Evolutionary conservation across 1,140 invertebrate species (phyloP).

Genomic region (Pseudoatta argentina): DNA sequence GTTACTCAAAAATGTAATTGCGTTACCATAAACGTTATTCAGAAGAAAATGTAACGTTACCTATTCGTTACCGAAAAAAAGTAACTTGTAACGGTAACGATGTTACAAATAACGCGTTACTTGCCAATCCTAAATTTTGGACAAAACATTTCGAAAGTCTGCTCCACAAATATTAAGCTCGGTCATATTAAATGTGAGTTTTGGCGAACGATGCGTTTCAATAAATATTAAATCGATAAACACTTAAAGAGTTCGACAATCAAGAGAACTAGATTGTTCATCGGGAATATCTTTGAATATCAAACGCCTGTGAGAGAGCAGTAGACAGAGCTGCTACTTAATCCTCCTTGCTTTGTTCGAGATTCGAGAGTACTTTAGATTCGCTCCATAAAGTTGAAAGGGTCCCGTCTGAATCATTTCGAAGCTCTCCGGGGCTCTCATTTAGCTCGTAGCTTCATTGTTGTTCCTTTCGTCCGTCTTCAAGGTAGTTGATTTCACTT

Average conservation of each 20-base stretch:
- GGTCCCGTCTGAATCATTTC: constrained; percentile 29
- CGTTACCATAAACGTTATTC: too few species aligned
- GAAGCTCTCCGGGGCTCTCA: constrained; percentile 7
- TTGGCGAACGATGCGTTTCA: not conserved
- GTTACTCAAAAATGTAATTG: too few species aligned
- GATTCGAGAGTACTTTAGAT: constrained; percentile 31
- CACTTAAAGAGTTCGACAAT: not conserved
- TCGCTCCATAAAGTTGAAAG: constrained; percentile 24
- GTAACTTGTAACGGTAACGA: too few species aligned
- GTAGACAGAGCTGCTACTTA: constrained; percentile 14
- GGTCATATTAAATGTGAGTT: not conserved
- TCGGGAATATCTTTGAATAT: constrained; percentile 37
- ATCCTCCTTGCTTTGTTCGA: constrained; percentile 20
- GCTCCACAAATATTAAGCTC: not conserved
- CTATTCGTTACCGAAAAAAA: too few species aligned
- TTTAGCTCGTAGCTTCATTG: constrained; percentile 17
- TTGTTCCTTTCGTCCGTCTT: constrained; percentile 3
- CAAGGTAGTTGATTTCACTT: not conserved
- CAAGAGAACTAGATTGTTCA: not conserved
- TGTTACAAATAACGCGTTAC: too few species aligned
- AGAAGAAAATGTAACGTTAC: too few species aligned
- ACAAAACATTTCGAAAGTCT: too few species aligned
- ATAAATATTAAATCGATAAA: not conserved
- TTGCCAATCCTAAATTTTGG: too few species aligned
- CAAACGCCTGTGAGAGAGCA: not conserved